Base-by-base conservation (phyloP, 2,888 invertebrate species). In the Dendrolimus pini region DNA sequence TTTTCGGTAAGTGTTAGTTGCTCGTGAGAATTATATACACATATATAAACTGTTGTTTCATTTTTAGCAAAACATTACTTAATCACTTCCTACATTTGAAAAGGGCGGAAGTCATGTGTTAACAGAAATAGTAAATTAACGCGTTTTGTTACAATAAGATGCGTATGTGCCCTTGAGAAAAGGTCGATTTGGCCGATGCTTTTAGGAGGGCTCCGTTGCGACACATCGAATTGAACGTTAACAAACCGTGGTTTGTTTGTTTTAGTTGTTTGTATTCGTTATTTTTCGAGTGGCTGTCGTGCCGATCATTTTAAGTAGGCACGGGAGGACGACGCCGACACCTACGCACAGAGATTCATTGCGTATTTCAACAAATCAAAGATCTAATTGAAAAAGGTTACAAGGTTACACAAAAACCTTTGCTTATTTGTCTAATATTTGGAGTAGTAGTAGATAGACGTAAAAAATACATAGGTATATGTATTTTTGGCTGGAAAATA, bases 41-140 rank as follows among this genome's bases (percentile, higher is more conserved):
- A 3, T 30, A 30, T 75, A 75, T 75, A 75, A 83, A 82, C 74
- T 80, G 80, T 83, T 82, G 80, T 83, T 80, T 75, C 70, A 70
- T 85, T 82, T 84, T 82, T 82, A 79, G 80, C 71, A 72, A 77
- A 80, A 64, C 75, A 78, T 70, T 77, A 82, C 77, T 82, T 83
- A 88, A 89, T 89, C 87, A 84, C 86, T 90, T 89, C 89, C 87
- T 88, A 87, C 83, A 83, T 77, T 75, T 78, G 79, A 81, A 86
- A 72, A 87, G 86, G 83, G 88, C 87, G 89, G 89, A 89, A 89
- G 85, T 83, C 81, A 72, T 82, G 83, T 77, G 77, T 80, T 84
- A 82, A 83, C 75, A 83, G 74, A 82, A 83, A 82, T 85, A 87
- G 83, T 83, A 84, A 83, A 85, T 87, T 83, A 86, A 82, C 82